Evolutionary conservation across 2,888 invertebrate genomes (phyloP).

Genomic region (Drosophila engyochracea): DNA sequence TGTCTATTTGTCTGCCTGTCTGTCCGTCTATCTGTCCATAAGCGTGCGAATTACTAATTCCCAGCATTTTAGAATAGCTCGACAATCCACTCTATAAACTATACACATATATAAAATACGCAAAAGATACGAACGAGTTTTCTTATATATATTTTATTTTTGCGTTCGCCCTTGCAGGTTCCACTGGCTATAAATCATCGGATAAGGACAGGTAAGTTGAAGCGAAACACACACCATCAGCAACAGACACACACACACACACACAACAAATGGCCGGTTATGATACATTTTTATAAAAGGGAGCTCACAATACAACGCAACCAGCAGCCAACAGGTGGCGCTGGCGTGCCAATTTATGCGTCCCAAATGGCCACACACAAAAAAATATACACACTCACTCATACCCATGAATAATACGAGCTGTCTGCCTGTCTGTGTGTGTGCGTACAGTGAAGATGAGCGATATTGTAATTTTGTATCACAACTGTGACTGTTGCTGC

Average conservation of each 20-base stretch:
- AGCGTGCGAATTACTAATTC: conserved; percentile 16
- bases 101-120: conserved; percentile 15
- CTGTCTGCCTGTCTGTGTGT: conserved; percentile 5
- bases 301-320: conserved; percentile 19
- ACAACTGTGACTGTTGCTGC: background rate
- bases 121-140: conserved; percentile 28
- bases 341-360: conserved; percentile 74
- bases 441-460: conserved; percentile 3
- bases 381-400: conserved; percentile 17
- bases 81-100: conserved; percentile 10
- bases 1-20: conserved; percentile 24
- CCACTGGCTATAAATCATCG: conserved; percentile 93
- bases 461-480: background rate
- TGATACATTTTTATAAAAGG: conserved; percentile 64
- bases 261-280: conserved; percentile 63
- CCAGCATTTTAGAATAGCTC: conserved; percentile 26
- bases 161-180: conserved; percentile 87
- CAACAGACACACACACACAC: conserved; percentile 13
- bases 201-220: conserved; percentile 92
- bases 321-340: conserved; percentile 73
- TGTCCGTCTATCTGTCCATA: conserved; percentile 11
- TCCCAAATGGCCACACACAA: conserved; percentile 61
- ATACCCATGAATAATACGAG: conserved; percentile 63
- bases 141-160: conserved; percentile 46
- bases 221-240: conserved; percentile 52